These are phyloP conservation scores for Pithecia hirsuta DNA, from an alignment of 2,797 vertebrate species.

Conservation along the genomic window DNA sequence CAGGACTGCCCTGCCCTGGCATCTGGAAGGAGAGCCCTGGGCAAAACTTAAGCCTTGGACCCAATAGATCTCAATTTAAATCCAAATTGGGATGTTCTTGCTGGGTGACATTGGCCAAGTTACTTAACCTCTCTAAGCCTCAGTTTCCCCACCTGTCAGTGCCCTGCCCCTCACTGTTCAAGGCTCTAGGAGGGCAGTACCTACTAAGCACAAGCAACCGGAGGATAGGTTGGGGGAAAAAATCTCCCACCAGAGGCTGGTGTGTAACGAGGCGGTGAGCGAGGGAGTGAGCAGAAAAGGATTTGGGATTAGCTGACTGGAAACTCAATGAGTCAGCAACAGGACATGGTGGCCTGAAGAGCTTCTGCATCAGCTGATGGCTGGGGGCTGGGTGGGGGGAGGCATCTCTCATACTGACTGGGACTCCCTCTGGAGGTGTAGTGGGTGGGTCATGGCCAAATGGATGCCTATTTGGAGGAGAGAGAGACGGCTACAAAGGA, in stretches of 20 bases:
- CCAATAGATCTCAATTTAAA: constrained; percentile 2
- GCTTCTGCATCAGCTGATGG: background rate
- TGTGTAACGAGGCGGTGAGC: background rate
- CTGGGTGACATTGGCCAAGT: constrained; percentile 29
- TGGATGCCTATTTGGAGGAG: background rate
- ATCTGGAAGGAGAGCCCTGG: background rate
- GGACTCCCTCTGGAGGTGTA: background rate
- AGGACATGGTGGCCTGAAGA: background rate
- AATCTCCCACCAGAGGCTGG: background rate
- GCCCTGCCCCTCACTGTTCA: background rate
- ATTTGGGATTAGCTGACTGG: background rate
- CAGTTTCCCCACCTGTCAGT: background rate
- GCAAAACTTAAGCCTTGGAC: background rate
- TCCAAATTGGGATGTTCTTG: background rate
- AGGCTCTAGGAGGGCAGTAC: background rate
- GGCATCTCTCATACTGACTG: background rate
- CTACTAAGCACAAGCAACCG: background rate
- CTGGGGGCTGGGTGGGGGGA: background rate
- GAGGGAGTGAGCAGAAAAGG: background rate
- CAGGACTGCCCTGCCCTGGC: background rate
- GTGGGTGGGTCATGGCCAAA: background rate
- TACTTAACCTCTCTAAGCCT: background rate
- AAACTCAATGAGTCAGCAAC: background rate
- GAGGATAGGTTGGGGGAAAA: background rate
- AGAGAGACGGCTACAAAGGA: background rate